Evolutionary conservation across 1,140 invertebrate genomes (phyloP).

Genomic region (Diploscapter pachys): DNA sequence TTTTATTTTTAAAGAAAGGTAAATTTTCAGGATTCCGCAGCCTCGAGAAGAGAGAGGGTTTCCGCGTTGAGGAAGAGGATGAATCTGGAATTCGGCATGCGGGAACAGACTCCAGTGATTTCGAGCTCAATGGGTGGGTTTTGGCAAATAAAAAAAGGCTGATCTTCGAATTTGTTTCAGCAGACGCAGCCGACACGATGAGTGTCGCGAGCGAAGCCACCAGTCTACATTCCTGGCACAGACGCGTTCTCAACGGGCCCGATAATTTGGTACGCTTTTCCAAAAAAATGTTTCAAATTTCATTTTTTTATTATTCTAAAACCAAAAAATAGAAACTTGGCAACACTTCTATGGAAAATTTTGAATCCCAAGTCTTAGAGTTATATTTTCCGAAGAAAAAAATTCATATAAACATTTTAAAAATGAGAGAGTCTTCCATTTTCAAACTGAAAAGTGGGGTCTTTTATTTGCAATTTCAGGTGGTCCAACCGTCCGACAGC

Average conservation of each 20-base stretch:
- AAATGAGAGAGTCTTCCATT: too few species aligned
- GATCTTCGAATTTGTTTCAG: slow-evolving; percentile 1
- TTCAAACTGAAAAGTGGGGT: too few species aligned
- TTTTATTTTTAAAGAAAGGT: too few species aligned
- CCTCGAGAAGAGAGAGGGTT: slow-evolving; percentile 25
- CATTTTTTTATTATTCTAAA: not conserved
- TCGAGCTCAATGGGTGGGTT: not conserved
- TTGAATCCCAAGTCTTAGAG: too few species aligned
- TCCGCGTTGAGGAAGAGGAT: slow-evolving; percentile 31
- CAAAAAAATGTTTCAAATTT: not conserved
- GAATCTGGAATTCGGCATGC: slow-evolving; percentile 33
- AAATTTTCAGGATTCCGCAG: not conserved
- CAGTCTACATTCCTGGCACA: slow-evolving; percentile 44
- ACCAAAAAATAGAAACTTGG: too few species aligned
- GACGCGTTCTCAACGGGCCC: not conserved
- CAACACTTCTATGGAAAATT: too few species aligned
- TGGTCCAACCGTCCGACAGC: slow-evolving; percentile 41
- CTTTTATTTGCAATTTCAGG: slow-evolving; percentile 21
- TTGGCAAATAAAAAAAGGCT: too few species aligned
- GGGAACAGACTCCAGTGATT: slow-evolving; percentile 13
- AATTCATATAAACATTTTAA: too few species aligned
- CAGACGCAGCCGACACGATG: slow-evolving; percentile 29
- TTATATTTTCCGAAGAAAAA: too few species aligned
- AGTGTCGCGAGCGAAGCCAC: slow-evolving; percentile 36
- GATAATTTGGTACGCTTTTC: slow-evolving; percentile 31